Evolutionary conservation across 2,888 invertebrate species (phyloP), one percentile per base, ranked within the genome.

Genomic region (Drosophila kambysellisi): DNA sequence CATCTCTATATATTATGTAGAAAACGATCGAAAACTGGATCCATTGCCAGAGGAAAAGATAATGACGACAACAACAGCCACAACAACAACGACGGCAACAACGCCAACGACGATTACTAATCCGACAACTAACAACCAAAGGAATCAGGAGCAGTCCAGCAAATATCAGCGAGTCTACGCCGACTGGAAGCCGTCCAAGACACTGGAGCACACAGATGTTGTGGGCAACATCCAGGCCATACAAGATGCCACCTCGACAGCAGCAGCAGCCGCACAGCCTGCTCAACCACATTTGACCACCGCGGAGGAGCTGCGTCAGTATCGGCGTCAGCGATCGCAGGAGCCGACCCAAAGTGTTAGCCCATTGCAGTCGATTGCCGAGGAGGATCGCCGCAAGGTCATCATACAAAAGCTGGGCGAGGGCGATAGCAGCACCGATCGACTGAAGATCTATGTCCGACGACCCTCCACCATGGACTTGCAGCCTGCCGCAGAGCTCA

Each of bases 161-260:
- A 82, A 68, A 20, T 96, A 96, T 90, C 94, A 95, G 73, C 94
- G 95, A 65, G 95, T 95, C 33, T 95, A 96, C 90, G 95, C 95
- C 25, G 97, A 97, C 90, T 97, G 97, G 97, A 95, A 96, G 86
- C 97, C 97, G 35, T 95, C 96, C 43, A 95, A 94, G 81, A 95
- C 96, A 50, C 95, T 97, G 54, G 97, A 97, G 90, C 96, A 96
- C 92, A 95, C 96, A 6, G 97, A 97, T 93, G 96, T 97, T 41
- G 96, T 97, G 81, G 95, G 96, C 74, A 96, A 97, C 54, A 96
- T 98, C 94, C 97, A 97, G 94, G 96, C 97, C 43, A 97, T 98
- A 64, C 97, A 97, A 94, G 93, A 93, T 82, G 91, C 88, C 41
- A 88, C 88, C 63, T 89, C 83, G 96, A 96, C 80, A 95, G 96